These are phyloP conservation scores for Tachina fera DNA, from an alignment of 2,888 invertebrate species.

Conservation along the genomic window DNA sequence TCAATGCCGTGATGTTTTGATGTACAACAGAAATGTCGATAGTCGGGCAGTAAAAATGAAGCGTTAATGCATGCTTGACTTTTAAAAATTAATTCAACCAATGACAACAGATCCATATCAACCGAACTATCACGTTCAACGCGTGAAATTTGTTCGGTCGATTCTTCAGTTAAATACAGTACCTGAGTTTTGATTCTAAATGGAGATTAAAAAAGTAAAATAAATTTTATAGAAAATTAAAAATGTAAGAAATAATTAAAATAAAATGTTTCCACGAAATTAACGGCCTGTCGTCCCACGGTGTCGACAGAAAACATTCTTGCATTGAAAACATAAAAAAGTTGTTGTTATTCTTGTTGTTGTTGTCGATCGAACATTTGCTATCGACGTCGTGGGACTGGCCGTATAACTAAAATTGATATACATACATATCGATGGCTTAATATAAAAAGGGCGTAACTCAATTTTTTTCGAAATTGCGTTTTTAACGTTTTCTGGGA, in stretches of 20 bases:
- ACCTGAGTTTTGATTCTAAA: slow-evolving; percentile 86
- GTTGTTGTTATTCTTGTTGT: no score
- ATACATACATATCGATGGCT: no score
- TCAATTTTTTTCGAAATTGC: no score
- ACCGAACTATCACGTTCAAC: slow-evolving; percentile 86
- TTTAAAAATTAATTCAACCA: slow-evolving; percentile 92
- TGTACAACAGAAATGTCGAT: slow-evolving; percentile 90
- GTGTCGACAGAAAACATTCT: no score
- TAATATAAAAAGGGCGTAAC: no score
- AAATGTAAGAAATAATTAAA: not conserved
- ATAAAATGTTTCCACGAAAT: no score
- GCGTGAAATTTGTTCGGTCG: slow-evolving; percentile 85
- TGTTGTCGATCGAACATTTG: no score
- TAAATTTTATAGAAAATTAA: not conserved
- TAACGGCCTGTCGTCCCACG: no score
- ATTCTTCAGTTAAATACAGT: slow-evolving; percentile 85
- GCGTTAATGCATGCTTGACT: slow-evolving; percentile 94
- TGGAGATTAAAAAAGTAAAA: slow-evolving; percentile 30
- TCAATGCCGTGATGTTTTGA: slow-evolving; percentile 92
- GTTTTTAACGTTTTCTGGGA: no score
- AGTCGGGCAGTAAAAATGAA: slow-evolving; percentile 89
- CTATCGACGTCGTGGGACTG: no score
- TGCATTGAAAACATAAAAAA: no score
- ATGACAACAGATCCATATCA: slow-evolving; percentile 86
- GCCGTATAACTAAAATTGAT: no score